Evolutionary conservation across 1,140 invertebrate species (phyloP), one percentile per base, ranked within the genome.

Genomic region (Lucilia sericata): DNA sequence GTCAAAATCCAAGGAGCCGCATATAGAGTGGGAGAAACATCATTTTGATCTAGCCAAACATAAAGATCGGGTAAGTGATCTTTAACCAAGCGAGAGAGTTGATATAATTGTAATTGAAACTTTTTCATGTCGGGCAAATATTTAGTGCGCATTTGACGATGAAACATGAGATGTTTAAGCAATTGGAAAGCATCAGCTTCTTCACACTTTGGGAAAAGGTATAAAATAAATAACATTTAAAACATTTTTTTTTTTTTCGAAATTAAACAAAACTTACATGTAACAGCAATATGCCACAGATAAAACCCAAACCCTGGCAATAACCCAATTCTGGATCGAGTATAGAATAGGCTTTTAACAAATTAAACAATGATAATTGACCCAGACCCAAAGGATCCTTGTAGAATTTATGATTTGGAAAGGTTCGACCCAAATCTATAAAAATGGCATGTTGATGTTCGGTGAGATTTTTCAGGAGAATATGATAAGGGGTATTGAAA

Each of bases 1-100:
- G 98, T 99, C 0, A 99, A 93, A 86, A 99, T 95, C 98, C 98
- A 99, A 0, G 98, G 97, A 0, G 98, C 97, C 2, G 98, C 97
- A 91, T 99, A 99, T 13, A 99, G 92, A 0, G 97, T 98, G 0
- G 98, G 97, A 0, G 96, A 95, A 7, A 99, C 96, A 91, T 99
- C 97, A 87, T 97, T 94, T 74, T 94, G 92, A 87, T 99, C 97
- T 86, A 99, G 94, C 91, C 98, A 97, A 34, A 94, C 93, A 90
- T 99, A 97, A 65, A 99, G 92, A 78, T 96, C 94, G 0, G 95
- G 95, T 86, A 98, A 93, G 85, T 96, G 94, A 91, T 99, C 98
- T 86, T 97, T 96, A 0, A 99, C 91, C 19, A 99, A 92, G n/a
- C 98, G 94, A 0, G 97, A 98, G 36, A 99, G 92, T 92, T 99